Evolutionary conservation across 2,888 invertebrate genomes (phyloP).

Genomic region (Drosophila emarginata): DNA sequence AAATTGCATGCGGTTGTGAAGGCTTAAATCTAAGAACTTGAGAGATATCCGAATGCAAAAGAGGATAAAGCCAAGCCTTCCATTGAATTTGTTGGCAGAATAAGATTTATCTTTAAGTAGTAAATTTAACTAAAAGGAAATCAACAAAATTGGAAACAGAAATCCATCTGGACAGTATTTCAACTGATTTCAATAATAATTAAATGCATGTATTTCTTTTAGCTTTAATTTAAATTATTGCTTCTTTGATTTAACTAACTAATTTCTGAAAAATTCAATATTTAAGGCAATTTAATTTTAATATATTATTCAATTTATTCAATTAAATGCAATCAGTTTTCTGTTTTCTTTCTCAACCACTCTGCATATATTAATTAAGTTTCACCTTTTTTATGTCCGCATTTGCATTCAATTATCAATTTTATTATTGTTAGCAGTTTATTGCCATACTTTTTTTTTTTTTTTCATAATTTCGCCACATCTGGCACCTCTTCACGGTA

Average conservation of each 20-base stretch:
- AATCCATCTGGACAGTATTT: too few relatives aligned
- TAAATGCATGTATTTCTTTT: not conserved
- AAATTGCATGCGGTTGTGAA: slow-evolving; percentile 17
- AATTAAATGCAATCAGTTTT: not conserved
- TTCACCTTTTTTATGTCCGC: slow-evolving; percentile 18
- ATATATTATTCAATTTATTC: not conserved
- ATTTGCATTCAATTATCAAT: slow-evolving; percentile 63
- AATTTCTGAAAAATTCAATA: not conserved
- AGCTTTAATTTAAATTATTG: not conserved
- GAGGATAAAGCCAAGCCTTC: slow-evolving; percentile 13
- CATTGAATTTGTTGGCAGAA: slow-evolving; percentile 11
- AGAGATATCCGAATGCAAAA: not conserved
- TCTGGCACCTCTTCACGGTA: slow-evolving; percentile 4
- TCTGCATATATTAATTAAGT: slow-evolving; percentile 28
- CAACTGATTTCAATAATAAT: too few relatives aligned
- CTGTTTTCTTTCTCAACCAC: not conserved
- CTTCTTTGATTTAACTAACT: not conserved
- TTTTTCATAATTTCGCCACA: not conserved
- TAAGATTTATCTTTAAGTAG: not conserved
- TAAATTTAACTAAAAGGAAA: too few relatives aligned
- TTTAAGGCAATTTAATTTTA: not conserved
- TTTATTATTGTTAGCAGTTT: slow-evolving; percentile 40
- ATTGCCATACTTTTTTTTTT: slow-evolving; percentile 21
- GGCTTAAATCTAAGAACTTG: not conserved
- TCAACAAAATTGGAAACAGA: too few relatives aligned